These are phyloP conservation scores for Gila robusta DNA, from an alignment of 2,797 vertebrate genomes.

Conservation along the genomic window DNA sequence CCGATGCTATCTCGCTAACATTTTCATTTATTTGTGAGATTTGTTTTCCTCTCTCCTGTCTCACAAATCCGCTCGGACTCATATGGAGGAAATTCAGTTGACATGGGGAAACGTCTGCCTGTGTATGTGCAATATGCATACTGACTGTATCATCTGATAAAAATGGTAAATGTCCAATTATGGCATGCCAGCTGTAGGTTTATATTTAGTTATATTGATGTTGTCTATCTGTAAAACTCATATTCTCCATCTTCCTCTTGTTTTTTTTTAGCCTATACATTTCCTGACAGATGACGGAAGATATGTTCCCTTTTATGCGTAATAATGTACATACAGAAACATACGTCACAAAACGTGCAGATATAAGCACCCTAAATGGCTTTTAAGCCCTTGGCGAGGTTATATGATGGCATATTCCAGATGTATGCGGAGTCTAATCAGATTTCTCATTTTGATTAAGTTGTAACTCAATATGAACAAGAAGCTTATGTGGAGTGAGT, in stretches of 20 bases:
- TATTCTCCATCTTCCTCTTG: slow-evolving; percentile 12
- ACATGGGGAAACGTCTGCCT: slow-evolving; percentile 1
- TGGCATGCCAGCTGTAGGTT: neutral
- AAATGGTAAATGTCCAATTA: slow-evolving; percentile 16
- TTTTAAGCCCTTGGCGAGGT: slow-evolving; percentile 27
- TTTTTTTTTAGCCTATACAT: neutral
- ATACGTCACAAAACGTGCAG: neutral
- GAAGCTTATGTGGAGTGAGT: slow-evolving; percentile 46
- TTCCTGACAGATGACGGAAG: neutral
- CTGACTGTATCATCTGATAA: slow-evolving; percentile 35
- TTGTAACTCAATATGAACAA: slow-evolving; percentile 47
- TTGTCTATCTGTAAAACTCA: slow-evolving; percentile 5
- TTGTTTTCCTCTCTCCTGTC: slow-evolving; percentile 50
- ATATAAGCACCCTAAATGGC: neutral
- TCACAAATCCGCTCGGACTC: slow-evolving; percentile 35
- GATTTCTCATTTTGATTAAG: slow-evolving; percentile 53
- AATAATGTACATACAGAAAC: neutral
- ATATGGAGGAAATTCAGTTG: slow-evolving; percentile 42
- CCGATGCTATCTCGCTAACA: slow-evolving; percentile 49
- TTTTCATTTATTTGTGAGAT: slow-evolving; percentile 48
- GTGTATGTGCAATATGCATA: slow-evolving; percentile 10
- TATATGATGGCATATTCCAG: slow-evolving; percentile 29
- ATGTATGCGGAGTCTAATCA: slow-evolving; percentile 28
- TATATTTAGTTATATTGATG: slow-evolving; percentile 20
- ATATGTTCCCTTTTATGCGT: neutral